Percentiles rank a stretch among this genome's conserved stretches.
Conservation (phyloP, 1,140 invertebrate species). For the Drosophila triauraria region DNA sequence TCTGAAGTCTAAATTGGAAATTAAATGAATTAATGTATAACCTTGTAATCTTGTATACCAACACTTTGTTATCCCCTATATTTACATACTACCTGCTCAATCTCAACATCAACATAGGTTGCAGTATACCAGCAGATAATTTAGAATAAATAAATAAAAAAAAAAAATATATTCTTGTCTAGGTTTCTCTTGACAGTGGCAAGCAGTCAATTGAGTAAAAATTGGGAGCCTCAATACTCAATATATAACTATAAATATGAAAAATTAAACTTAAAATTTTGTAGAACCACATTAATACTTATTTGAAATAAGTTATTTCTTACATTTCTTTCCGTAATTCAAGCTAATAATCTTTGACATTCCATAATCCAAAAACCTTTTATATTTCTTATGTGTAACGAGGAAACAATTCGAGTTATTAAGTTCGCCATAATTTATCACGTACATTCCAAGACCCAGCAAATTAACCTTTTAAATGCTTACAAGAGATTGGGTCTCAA, state of each 20-base stretch:
- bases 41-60: too few relatives aligned
- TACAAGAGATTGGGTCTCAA: background rate
- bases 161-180: slow-evolving; percentile 11
- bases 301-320: too few relatives aligned
- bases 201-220: slow-evolving; percentile 10
- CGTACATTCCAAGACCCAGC: background rate
- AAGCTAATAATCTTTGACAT: background rate
- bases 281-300: too few relatives aligned
- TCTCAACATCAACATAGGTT: too few relatives aligned
- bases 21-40: too few relatives aligned
- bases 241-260: background rate
- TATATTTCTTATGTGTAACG: background rate
- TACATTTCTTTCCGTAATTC: background rate
- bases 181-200: slow-evolving; percentile 3
- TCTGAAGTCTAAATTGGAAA: too few relatives aligned
- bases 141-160: too few relatives aligned
- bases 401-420: slow-evolving; percentile 4
- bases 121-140: too few relatives aligned
- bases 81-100: too few relatives aligned
- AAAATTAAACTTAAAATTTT: background rate
- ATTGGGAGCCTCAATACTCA: background rate
- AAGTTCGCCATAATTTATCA: background rate
- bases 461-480: slow-evolving; percentile 40
- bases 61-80: too few relatives aligned
- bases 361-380: background rate